Base-by-base conservation (phyloP, 2,888 invertebrate species). In the Piscicola geometra region DNA sequence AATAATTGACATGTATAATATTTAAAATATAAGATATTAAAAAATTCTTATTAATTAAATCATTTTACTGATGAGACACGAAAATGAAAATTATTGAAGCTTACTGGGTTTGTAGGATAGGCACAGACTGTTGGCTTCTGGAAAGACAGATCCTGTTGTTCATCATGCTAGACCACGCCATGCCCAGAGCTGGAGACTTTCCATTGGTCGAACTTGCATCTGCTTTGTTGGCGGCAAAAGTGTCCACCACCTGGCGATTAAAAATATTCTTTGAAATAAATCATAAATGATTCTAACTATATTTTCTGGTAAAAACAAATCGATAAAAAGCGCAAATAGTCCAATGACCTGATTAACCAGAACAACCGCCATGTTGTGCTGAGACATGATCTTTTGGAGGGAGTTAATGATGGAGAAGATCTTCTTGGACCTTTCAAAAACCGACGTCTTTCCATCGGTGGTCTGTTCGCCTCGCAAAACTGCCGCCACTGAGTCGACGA, bases 401-500 rank as follows among this genome's bases (percentile, higher is more conserved):
- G 86, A 85, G 56, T 86, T 84, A 0, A 89, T 89, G 79, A 91
- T 84, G 76, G 84, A 68, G 21, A 79, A 79, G 67, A 85, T 78
- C 74, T 83, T 82, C 71, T 83, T 83, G 25, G 83, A 82, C 60
- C 84, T 79, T 69, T 81, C 78, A 15, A 74, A 25, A n/a, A 75
- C 30, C n/a, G 33, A 32, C 9, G n/a, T n/a, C 25, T 32, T 50
- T 21, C 18, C 60, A 9, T n/a, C n/a, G n/a, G n/a, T n/a, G n/a
- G n/a, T n/a, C n/a, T 84, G 83, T 73, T 86, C 83, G 75, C 88
- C 86, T 15, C 84, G 80, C 84, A 90, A 91, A 47, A 90, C 85
- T 0, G 90, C 91, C 15, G 91, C 91, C 77, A 92, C 89, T 0
- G 91, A 91, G 83, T 92, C 92, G 28, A 92, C 87, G 15, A 92